Conservation (phyloP, 2,888 invertebrate species). For the Eristalinus sepulchralis region DNA sequence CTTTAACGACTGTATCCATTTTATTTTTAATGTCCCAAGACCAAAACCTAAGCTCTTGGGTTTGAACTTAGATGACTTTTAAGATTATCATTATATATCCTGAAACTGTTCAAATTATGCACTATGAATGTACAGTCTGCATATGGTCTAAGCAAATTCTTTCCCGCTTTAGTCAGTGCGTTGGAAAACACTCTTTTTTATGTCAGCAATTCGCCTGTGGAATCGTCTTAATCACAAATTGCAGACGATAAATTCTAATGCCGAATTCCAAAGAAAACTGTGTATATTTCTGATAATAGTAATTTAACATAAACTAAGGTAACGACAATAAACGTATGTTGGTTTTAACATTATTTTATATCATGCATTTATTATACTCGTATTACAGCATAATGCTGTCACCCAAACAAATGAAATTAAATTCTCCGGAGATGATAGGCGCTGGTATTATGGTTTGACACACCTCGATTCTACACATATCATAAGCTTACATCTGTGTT, state of each 20-base stretch:
- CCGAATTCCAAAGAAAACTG: background rate
- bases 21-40: too few relatives aligned
- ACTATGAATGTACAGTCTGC: background rate
- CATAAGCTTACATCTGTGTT: too few relatives aligned
- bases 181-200: background rate
- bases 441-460: too few relatives aligned
- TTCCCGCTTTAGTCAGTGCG: background rate
- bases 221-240: background rate
- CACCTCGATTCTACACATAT: too few relatives aligned
- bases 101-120: too few relatives aligned
- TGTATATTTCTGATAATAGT: background rate
- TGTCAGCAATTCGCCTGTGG: background rate
- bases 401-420: too few relatives aligned
- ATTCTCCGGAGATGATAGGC: too few relatives aligned
- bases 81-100: too few relatives aligned
- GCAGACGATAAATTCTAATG: background rate
- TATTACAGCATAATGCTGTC: too few relatives aligned
- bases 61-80: too few relatives aligned
- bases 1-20: too few relatives aligned
- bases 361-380: background rate
- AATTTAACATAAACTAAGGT: background rate
- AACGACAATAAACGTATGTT: background rate
- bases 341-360: background rate
- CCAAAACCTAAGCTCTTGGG: too few relatives aligned
- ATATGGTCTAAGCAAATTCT: background rate